phyloP scores from a whole-genome alignment of 2,113 vertebrate species.

The Pteropus alecto region DNA sequence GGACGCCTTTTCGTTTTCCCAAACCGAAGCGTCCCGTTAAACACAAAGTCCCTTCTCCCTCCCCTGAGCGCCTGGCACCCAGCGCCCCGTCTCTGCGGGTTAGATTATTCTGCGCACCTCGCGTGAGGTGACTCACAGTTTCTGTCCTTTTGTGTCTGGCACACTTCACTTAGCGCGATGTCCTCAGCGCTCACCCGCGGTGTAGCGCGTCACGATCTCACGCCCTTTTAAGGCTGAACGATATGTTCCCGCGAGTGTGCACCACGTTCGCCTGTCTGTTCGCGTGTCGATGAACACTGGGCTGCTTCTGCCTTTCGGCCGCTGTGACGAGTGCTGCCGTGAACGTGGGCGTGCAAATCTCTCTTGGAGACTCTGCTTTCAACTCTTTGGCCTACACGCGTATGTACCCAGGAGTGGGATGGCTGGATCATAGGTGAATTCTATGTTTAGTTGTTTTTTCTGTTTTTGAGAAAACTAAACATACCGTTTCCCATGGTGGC shows the following conservation, averaged over 20 bases:
- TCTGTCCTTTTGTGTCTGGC: background rate
- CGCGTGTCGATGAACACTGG: too few species aligned
- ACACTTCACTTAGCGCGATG: background rate
- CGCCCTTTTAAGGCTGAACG: background rate
- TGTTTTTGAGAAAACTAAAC: background rate
- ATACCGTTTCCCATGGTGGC: rapidly evolving
- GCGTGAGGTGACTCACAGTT: rapidly evolving
- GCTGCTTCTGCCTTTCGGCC: background rate
- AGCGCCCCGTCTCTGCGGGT: background rate
- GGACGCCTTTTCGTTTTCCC: too few species aligned
- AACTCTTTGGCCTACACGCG: background rate
- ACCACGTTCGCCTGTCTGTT: background rate
- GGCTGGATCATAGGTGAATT: too few species aligned
- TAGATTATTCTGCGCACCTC: too few species aligned
- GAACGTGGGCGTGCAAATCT: background rate
- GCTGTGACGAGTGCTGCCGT: too few species aligned
- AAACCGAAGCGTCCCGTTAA: background rate
- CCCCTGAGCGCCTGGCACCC: rapidly evolving
- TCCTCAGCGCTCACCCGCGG: background rate
- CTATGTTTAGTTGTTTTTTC: too few species aligned
- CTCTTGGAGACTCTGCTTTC: background rate
- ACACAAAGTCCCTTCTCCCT: rapidly evolving
- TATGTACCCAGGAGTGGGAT: too few species aligned
- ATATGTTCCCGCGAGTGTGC: background rate
- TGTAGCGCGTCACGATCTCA: background rate